phyloP scores from a whole-genome alignment of 2,888 invertebrate genomes.

The Drosophila prostipennis region DNA sequence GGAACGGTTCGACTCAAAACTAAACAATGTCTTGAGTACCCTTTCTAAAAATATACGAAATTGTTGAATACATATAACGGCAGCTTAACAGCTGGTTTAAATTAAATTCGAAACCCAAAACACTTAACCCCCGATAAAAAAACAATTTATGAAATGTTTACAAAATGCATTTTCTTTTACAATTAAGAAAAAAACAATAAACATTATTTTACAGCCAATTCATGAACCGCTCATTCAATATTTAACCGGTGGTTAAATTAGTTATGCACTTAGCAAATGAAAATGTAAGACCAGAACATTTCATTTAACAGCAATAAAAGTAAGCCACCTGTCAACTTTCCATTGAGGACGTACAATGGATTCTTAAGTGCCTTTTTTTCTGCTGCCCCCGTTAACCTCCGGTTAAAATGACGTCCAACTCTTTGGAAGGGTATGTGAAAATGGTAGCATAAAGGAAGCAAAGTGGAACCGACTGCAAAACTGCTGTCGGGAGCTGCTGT shows the following conservation, averaged over 20 bases:
- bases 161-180: no score
- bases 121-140: no score
- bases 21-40: background rate
- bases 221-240: no score
- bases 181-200: no score
- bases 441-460: background rate
- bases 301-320: background rate
- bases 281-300: background rate
- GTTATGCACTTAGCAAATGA: background rate
- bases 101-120: no score
- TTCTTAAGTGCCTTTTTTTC: background rate
- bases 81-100: no score
- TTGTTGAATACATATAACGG: no score
- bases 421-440: background rate
- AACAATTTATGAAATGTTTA: no score
- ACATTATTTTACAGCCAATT: no score
- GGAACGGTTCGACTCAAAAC: background rate
- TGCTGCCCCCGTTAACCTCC: background rate
- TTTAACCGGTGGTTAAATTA: background rate
- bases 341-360: background rate
- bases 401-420: background rate
- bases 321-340: background rate
- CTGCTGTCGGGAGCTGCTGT: conserved; percentile 7
- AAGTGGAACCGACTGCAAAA: conserved; percentile 10
- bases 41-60: background rate